These are phyloP conservation scores for Chamaea fasciata DNA, from an alignment of 2,113 vertebrate species.

Conservation along the genomic window DNA sequence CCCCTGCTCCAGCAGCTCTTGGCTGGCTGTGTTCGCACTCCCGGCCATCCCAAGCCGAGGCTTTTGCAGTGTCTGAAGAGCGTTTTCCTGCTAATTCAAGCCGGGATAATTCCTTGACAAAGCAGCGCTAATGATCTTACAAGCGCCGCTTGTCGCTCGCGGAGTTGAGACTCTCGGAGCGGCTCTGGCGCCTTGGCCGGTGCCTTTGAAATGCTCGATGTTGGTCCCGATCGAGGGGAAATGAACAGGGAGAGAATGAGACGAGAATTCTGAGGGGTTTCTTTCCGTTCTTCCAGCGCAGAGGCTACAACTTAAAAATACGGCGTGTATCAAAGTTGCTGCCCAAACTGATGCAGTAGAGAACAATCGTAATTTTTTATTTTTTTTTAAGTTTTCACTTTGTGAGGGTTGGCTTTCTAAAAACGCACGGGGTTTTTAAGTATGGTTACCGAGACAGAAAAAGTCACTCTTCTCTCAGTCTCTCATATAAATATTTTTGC, in stretches of 20 bases:
- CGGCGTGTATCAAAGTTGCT: not conserved
- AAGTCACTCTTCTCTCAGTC: not conserved
- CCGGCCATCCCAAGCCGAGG: not conserved
- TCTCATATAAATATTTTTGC: not conserved
- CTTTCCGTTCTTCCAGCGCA: not conserved
- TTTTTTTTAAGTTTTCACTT: not conserved
- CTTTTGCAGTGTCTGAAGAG: not conserved
- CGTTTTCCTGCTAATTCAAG: not conserved
- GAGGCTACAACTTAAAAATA: not conserved
- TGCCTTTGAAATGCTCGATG: not conserved
- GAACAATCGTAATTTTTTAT: not conserved
- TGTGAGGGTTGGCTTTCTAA: not conserved
- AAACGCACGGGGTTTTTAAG: not conserved
- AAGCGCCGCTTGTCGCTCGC: not conserved
- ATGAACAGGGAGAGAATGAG: not conserved
- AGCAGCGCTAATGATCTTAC: not conserved
- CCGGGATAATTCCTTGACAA: not conserved
- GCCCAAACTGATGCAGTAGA: not conserved
- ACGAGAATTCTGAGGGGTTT: fast-evolving
- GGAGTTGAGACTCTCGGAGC: not conserved
- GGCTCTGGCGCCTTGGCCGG: not conserved
- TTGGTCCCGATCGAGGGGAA: not conserved
- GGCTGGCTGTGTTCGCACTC: not conserved
- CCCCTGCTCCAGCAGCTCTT: not conserved
- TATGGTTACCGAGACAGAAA: not conserved